phyloP scores from a whole-genome alignment of 2,797 vertebrate species.

The Pantherophis vulpinus region DNA sequence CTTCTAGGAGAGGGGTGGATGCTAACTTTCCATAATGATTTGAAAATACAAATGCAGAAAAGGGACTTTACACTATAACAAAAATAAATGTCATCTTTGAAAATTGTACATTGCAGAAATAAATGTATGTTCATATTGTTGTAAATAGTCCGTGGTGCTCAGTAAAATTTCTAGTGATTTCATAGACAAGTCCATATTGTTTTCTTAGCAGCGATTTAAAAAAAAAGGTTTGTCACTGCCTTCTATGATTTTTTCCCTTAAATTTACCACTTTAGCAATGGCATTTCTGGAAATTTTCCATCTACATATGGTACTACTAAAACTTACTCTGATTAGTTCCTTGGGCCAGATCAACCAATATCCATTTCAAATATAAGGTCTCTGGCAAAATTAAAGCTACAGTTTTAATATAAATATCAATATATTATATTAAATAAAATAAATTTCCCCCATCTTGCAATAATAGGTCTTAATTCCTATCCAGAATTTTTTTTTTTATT shows the following conservation, averaged over 20 bases:
- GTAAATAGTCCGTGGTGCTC: not conserved
- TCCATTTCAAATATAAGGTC: not conserved
- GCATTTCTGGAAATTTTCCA: not conserved
- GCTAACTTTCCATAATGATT: not conserved
- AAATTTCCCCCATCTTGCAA: not conserved
- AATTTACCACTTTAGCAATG: not conserved
- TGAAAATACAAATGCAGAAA: slow-evolving; percentile 24
- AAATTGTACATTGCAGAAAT: slow-evolving; percentile 22
- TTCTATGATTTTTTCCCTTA: not conserved
- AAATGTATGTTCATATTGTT: not conserved
- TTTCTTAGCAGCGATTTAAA: not conserved
- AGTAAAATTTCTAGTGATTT: not conserved
- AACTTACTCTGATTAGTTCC: not conserved
- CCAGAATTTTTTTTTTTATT: not conserved
- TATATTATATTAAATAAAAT: not conserved
- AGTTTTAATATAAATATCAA: not conserved
- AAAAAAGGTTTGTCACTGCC: not conserved
- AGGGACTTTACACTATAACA: not conserved
- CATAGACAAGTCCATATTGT: not conserved
- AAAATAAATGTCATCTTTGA: slow-evolving; percentile 23
- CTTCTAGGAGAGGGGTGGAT: too few relatives aligned
- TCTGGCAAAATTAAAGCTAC: slow-evolving; percentile 4
- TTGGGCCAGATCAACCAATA: not conserved
- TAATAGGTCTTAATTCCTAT: not conserved
- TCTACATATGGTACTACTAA: not conserved